Evolutionary conservation across 2,113 vertebrate species (phyloP), one percentile per base, ranked within the genome.

Genomic region (Pachycephala philippinensis): DNA sequence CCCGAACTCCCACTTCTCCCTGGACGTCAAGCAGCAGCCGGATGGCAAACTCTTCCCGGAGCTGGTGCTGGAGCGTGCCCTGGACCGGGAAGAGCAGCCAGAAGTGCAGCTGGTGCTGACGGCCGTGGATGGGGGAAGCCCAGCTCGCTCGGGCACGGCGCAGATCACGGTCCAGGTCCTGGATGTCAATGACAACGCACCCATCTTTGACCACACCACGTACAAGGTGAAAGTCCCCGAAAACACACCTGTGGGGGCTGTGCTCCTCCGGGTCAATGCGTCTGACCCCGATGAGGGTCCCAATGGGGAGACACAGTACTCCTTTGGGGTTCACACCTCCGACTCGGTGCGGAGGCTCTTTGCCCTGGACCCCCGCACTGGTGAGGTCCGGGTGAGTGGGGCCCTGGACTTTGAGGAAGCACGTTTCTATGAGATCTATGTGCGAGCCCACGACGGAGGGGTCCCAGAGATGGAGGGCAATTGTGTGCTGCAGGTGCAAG

Each of bases 151-250:
- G 1, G 98, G 98, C 68, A 98, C 97, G 2, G 97, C 95, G 1
- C 97, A 97, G 33, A 96, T 99, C 87, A 97, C 97, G 1, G 79
- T 99, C n/a, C 96, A 96, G 27, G 98, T 99, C 39, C 93, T 99
- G 93, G 99, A 99, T 61, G 80, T 64, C 31, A 99, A 99, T 84
- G 99, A 99, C 79, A 99, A 99, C 0, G 98, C 98, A 0, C 99
- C 99, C 10, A 23, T 93, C 66, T 99, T 97, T 95, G 98, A 98
- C 76, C 97, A 68, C 18, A 75, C 97, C 13, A 93, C 77, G 1
- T 97, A 98, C 59, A 98, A 97, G 64, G 96, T 98, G 68, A 97
- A 87, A 28, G 92, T 98, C n/a, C 91, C 53, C 1, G 98, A 98
- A 96, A 98, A 98, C 72, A 95, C 86, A 0, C 97, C 98, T 1